Conservation (phyloP, 2,888 invertebrate genomes). For the Odontomyia ornata region DNA sequence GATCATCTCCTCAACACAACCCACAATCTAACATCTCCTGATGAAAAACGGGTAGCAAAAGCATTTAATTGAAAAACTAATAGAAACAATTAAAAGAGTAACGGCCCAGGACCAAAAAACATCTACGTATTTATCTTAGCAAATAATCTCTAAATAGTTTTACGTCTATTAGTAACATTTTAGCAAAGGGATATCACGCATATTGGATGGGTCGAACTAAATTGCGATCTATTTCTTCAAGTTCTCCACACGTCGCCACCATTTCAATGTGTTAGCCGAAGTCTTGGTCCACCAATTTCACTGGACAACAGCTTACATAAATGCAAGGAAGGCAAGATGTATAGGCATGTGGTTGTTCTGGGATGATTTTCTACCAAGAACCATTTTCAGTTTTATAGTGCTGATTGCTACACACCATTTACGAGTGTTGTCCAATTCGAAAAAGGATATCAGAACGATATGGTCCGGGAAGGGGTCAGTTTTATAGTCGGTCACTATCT, state of each 20-base stretch:
- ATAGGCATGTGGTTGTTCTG: conserved; percentile 24
- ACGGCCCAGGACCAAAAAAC: conserved; percentile 40
- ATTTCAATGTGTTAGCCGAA: not conserved
- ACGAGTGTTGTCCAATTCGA: conserved; percentile 32
- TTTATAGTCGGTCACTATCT: conserved; percentile 51
- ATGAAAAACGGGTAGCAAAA: conserved; percentile 20
- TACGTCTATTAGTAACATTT: conserved; percentile 50
- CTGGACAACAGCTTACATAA: not conserved
- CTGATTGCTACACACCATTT: conserved; percentile 24
- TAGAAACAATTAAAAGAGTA: conserved; percentile 51
- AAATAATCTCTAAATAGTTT: conserved; percentile 52
- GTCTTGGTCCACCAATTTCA: not conserved
- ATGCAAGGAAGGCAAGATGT: conserved; percentile 18
- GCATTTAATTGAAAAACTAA: conserved; percentile 51
- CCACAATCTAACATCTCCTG: not conserved
- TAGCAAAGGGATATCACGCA: conserved; percentile 16
- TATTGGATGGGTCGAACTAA: conserved; percentile 26
- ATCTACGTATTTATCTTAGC: conserved; percentile 48
- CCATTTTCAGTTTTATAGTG: conserved; percentile 37
- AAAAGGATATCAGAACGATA: conserved; percentile 25
- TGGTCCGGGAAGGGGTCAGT: conserved; percentile 35
- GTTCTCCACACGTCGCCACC: not conserved
- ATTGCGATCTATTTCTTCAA: conserved; percentile 36
- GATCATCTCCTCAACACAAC: too few relatives aligned
- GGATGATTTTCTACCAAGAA: not conserved